phyloP scores from a whole-genome alignment of 2,113 vertebrate genomes.

The Oreamnos americanus region DNA sequence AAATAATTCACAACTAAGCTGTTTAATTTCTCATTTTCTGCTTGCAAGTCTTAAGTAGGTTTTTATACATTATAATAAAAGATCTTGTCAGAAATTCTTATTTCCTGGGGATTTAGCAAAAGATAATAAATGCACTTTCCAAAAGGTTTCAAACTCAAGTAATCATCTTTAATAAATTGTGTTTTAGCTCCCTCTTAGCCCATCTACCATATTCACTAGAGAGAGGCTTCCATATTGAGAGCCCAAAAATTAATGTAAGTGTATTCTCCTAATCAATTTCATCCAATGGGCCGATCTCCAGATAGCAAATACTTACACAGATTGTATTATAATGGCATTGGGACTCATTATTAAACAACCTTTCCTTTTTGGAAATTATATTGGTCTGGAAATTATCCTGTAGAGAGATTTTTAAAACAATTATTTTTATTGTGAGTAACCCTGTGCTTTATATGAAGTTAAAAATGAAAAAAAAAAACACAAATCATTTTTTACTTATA shows the following conservation, averaged over 20 bases:
- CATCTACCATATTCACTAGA: background rate
- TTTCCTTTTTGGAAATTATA: constrained; percentile 1
- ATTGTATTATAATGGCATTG: background rate
- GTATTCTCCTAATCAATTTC: background rate
- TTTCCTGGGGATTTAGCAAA: constrained; percentile 39
- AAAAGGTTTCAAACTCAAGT: constrained; percentile 30
- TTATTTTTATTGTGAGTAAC: background rate
- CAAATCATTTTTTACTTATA: constrained; percentile 30
- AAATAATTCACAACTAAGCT: constrained; percentile 63
- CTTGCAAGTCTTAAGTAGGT: constrained; percentile 46
- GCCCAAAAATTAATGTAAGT: background rate
- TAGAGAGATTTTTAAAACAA: constrained; percentile 17
- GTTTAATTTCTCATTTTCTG: constrained; percentile 56
- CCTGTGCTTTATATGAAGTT: background rate
- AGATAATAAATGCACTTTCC: constrained; percentile 20
- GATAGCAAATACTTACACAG: background rate
- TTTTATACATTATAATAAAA: constrained; percentile 42
- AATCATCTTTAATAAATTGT: constrained; percentile 54
- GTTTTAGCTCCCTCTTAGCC: background rate
- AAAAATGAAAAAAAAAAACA: background rate
- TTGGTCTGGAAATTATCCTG: constrained; percentile 44
- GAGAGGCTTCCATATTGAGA: background rate
- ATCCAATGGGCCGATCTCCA: background rate
- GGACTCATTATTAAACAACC: background rate
- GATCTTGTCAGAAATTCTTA: constrained; percentile 3